Evolutionary conservation across 2,797 vertebrate genomes (phyloP).

Genomic region (Ibycter americanus): DNA sequence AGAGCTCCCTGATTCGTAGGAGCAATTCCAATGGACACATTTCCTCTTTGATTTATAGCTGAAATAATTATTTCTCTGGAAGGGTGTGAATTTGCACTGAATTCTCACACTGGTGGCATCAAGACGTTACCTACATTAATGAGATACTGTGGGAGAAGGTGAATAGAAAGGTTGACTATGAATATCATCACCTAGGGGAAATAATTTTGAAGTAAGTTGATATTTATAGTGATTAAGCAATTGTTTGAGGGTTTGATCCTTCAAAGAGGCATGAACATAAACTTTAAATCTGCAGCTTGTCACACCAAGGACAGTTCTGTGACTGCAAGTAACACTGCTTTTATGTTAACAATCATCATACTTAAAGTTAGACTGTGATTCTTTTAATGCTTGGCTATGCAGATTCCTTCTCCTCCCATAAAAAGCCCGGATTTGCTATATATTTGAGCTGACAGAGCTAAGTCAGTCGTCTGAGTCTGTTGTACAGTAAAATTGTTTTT

Average conservation of each 20-base stretch:
- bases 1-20: neutral
- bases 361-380: neutral
- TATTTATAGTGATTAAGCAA: constrained; percentile 29
- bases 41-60: neutral
- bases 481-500: neutral
- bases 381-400: neutral
- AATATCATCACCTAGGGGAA: neutral
- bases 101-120: neutral
- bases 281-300: neutral
- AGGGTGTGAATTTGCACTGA: neutral
- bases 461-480: neutral
- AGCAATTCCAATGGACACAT: neutral
- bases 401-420: neutral
- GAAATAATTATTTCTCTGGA: neutral
- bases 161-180: neutral
- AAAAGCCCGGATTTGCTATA: neutral
- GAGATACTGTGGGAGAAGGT: neutral
- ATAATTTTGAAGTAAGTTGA: constrained; percentile 26
- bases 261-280: neutral
- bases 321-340: constrained; percentile 20
- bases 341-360: constrained; percentile 11
- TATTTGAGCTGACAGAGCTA: constrained; percentile 21
- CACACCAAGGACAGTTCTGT: neutral
- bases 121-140: neutral
- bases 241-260: constrained; percentile 43